Conservation (phyloP, 2,113 vertebrate genomes). For the Phoenicopterus ruber region DNA sequence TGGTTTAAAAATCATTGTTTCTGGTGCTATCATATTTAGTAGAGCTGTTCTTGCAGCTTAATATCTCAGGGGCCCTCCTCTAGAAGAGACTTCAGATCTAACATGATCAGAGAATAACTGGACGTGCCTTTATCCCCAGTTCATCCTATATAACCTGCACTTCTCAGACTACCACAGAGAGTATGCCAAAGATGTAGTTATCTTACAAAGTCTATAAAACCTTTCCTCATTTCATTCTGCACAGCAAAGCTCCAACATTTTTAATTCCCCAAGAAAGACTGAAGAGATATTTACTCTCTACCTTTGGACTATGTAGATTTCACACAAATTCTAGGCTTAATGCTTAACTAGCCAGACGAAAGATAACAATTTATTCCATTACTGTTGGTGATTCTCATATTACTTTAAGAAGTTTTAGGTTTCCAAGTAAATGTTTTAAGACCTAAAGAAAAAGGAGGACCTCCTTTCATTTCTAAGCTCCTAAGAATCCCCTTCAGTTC, state of each 20-base stretch:
- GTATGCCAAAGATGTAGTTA: not conserved
- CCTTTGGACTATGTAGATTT: not conserved
- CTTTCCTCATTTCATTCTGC: not conserved
- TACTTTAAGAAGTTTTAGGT: not conserved
- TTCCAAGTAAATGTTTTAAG: not conserved
- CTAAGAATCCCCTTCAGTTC: not conserved
- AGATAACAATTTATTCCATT: not conserved
- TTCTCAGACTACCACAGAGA: not conserved
- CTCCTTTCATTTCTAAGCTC: not conserved
- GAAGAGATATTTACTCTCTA: not conserved
- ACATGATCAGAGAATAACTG: not conserved
- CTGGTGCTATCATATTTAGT: not conserved
- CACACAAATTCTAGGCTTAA: not conserved
- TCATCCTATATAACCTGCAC: not conserved
- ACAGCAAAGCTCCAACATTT: not conserved
- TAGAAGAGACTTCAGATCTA: not conserved
- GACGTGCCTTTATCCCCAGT: not conserved
- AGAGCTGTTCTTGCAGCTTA: not conserved
- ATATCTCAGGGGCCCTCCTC: not conserved
- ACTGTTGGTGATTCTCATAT: not conserved
- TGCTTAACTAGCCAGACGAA: not conserved
- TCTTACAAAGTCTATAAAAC: not conserved
- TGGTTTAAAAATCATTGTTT: not conserved
- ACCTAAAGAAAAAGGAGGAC: not conserved
- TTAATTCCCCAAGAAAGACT: not conserved